phyloP scores from a whole-genome alignment of 1,140 invertebrate species.

The Macrostomum lignano region DNA sequence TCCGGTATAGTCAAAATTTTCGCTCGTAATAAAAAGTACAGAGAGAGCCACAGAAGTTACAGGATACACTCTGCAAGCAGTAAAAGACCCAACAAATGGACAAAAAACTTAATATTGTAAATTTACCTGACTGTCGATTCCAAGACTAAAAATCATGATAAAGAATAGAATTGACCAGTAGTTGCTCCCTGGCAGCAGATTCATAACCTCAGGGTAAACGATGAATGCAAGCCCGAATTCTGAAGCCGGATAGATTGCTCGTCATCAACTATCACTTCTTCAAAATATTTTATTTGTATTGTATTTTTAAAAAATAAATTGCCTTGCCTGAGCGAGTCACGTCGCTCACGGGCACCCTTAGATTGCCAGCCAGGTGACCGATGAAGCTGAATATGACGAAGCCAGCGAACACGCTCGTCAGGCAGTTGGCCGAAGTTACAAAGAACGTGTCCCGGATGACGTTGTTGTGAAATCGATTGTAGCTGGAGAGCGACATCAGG shows the following conservation, averaged over 20 bases:
- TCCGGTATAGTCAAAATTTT: no score
- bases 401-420: not conserved
- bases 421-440: not conserved
- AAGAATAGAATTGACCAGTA: not conserved
- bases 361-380: not conserved
- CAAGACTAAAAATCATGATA: conserved; percentile 1
- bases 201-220: not conserved
- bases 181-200: not conserved
- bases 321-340: conserved; percentile 12
- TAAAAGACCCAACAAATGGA: no score
- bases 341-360: not conserved
- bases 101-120: conserved; percentile 6
- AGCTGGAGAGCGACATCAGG: conserved; percentile 69
- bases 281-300: no score
- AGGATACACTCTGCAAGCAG: no score
- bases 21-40: no score
- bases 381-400: not conserved
- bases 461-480: conserved; percentile 66
- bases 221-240: no score
- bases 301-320: conserved; percentile 3
- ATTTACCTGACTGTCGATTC: conserved; percentile 1
- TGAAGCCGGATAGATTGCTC: no score
- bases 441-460: not conserved
- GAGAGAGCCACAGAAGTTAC: no score
- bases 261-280: no score